Base-by-base conservation (phyloP, 2,888 invertebrate species). In the Zaprionus lineosus region DNA sequence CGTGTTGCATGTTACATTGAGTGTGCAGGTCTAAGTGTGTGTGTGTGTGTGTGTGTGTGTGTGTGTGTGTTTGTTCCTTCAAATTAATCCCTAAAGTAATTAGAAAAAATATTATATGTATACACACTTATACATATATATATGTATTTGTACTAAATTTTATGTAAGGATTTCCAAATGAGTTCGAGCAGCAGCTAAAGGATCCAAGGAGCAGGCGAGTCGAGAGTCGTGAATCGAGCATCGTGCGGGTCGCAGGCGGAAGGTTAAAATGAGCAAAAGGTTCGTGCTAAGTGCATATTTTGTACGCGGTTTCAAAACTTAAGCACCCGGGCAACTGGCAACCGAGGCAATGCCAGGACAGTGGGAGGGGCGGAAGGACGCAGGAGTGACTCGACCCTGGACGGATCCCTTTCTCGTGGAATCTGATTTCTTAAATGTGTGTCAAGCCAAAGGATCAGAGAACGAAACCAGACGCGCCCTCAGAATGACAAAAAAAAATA, bases 31-130 rank as follows among this genome's bases (percentile, higher is more conserved):
- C n/a, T n/a, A n/a, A n/a, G 14, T 47, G 33, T 50, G 8, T 59
- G 28, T 40, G 34, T 58, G 40, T 50, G 28, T 47, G 19, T 62
- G 44, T 67, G 47, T 53, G 26, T 41, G 41, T 57, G 36, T 60
- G 51, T 74, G 58, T 84, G 43, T 73, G 44, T 69, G 64, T 59
- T 69, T 59, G 56, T 68, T 53, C 50, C 58, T 72, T 67, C 74
- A 81, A 84, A 86, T 84, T 84, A 86, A 86, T 84, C 87, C 84
- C 84, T 62, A 84, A 84, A 84, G 87, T 84, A 84, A 84, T 84
- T 84, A 86, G 76, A 78, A 86, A 73, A 68, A 74, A 71, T n/a
- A n/a, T n/a, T n/a, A 62, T 4, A 47, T 6, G 7, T 29, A 29
- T n/a, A 29, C 3, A 29, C 3, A 21, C 3, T 5, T 4, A 29